Percentiles rank a stretch among this genome's conserved stretches.
These are phyloP conservation scores for Globodera rostochiensis DNA, from an alignment of 1,140 invertebrate genomes.

Conservation along the genomic window DNA sequence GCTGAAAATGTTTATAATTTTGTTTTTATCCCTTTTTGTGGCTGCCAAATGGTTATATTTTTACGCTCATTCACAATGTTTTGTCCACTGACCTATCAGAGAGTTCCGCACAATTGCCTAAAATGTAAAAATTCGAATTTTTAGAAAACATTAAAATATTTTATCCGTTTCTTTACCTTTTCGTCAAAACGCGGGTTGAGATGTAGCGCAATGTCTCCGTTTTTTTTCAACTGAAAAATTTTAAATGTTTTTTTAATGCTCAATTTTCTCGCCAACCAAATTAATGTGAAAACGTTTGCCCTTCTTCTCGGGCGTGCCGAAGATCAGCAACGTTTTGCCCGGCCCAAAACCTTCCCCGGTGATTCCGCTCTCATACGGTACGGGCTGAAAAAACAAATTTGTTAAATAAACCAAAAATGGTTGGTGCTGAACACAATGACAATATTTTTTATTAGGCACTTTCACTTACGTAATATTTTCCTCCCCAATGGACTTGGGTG, in stretches of 20 bases:
- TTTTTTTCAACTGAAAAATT: slow-evolving; percentile 56
- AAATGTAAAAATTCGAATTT: slow-evolving; percentile 14
- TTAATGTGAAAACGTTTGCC: slow-evolving; percentile 64
- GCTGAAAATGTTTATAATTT: neutral
- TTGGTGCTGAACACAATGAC: neutral
- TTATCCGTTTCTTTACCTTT: slow-evolving; percentile 44
- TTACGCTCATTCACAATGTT: too few species aligned
- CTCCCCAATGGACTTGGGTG: slow-evolving; percentile 60
- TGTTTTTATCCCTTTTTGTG: slow-evolving; percentile 24
- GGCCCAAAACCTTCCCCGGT: slow-evolving; percentile 56
- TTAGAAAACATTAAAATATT: neutral
- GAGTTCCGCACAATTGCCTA: slow-evolving; percentile 60
- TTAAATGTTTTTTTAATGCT: neutral
- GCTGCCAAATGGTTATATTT: too few species aligned
- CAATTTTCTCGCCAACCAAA: slow-evolving; percentile 1
- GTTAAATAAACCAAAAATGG: neutral
- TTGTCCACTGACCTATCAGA: slow-evolving; percentile 35
- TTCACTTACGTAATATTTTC: slow-evolving; percentile 42
- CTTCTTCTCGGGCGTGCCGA: slow-evolving; percentile 64
- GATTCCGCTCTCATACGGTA: slow-evolving; percentile 62
- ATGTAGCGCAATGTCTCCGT: slow-evolving; percentile 64
- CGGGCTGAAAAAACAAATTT: slow-evolving; percentile 43
- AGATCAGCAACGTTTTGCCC: slow-evolving; percentile 61
- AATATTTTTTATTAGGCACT: too few species aligned
- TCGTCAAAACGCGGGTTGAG: slow-evolving; percentile 64